Base-by-base conservation (phyloP, 2,113 vertebrate species). In the Varanus komodoensis region DNA sequence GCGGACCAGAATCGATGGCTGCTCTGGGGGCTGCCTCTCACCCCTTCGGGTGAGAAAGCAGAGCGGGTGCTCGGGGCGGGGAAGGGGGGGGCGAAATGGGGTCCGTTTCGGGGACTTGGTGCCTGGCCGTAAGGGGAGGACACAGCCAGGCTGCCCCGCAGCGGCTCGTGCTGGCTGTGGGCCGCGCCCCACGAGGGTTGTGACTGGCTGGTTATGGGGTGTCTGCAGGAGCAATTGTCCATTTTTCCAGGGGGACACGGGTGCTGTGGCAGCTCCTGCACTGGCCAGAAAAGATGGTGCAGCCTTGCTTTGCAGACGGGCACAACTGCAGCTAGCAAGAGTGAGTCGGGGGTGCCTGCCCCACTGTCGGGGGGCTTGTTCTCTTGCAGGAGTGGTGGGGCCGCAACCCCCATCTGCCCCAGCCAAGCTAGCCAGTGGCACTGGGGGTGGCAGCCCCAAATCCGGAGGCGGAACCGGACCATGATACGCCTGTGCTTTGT, bases 1-100 rank as follows among this genome's bases (percentile, higher is more conserved):
- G 8, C 54, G 19, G 23, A 19, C 82, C 81, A 75, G 82, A 50
- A 89, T 89, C 71, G 71, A 84, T 84, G 88, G 88, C 82, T 57
- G 81, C 88, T 84, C 12, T 54, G 32, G 88, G 87, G 79, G 50
- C 71, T 9, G 38, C 77, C 68, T 82, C 50, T 7, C 57, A 84
- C 19, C 32, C 71, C 38, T 75, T 4, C 29, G 68, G 77, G 77
- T 67, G 82, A 67, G 57, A n/a, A 83, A 9, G 57, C 14, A 1
- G 4, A 19, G 4, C 77, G 38, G 57, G 32, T 11, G 38, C 34
- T 12, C 0, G n/a, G 67, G 3, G 32, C 1, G 32, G 6, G 67
- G 12, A 50, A 52, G 61, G 21, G 19, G 19, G 9, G 32, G 50
- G 3, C 14, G 44, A 80, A 57, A 81, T 54, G 32, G 27, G 21